Base-by-base conservation (phyloP, 2,113 vertebrate species). In the Neodontobutis hainanensis region DNA sequence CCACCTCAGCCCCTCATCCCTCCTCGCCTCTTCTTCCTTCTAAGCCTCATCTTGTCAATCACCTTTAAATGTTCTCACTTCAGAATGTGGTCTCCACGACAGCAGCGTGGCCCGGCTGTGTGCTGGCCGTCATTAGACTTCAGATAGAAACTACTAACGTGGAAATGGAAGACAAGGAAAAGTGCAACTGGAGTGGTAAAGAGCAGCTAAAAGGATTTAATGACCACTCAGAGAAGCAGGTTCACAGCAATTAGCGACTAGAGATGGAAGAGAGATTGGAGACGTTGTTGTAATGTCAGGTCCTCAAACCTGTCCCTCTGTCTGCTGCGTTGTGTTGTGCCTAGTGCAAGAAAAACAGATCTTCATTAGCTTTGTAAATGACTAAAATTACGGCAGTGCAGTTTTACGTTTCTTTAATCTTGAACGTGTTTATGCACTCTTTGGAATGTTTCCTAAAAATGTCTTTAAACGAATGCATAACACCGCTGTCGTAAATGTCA, bases 191-290 rank as follows among this genome's bases (percentile, higher is more conserved):
- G 50, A 16, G 75, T 63, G 75, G 73, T 49, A 70, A 83, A 57
- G 49, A 42, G 34, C 61, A 76, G 68, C 42, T 68, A 77, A 79
- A 82, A 42, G 63, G 72, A 65, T 75, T 78, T 87, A 85, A 87
- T 78, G 81, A 61, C 65, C 71, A 34, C 53, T 68, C 50, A 11
- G 50, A 65, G 74, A 71, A 61, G 72, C 43, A 38, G 64, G 58
- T 82, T 76, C 56, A 58, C 70, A 61, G 72, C 79, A 86, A 77
- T 86, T 84, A 86, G 79, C 74, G 61, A 64, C 45, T 50, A 44
- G 61, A 53, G 61, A 60, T 27, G 36, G 19, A 70, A 52, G 69
- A 46, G 45, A 59, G 61, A 66, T 56, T 43, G 61, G 74, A 82
- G 83, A 83, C 76, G 69, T 45, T 65, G 0, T 52, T 61, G 50